Evolutionary conservation across 2,797 vertebrate species (phyloP).

Genomic region (Silurus aristotelis): DNA sequence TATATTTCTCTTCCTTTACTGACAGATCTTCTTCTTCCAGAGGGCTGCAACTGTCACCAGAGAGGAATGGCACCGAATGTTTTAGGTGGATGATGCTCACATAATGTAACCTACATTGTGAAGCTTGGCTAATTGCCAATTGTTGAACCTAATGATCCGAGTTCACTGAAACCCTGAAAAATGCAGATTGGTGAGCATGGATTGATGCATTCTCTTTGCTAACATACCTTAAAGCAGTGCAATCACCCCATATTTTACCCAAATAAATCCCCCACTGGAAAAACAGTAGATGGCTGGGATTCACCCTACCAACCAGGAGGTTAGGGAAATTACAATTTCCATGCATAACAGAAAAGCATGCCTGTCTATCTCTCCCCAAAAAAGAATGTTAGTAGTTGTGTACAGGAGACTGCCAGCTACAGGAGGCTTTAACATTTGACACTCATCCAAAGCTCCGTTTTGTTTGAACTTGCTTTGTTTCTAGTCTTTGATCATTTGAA

Average conservation of each 20-base stretch:
- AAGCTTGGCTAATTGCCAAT: conserved; percentile 15
- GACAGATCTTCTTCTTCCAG: not conserved
- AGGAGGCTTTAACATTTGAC: conserved; percentile 34
- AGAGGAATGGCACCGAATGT: conserved; percentile 17
- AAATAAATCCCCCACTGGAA: not conserved
- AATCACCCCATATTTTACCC: not conserved
- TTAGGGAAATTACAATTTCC: not conserved
- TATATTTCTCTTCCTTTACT: not conserved
- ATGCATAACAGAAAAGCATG: not conserved
- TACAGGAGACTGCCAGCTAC: not conserved
- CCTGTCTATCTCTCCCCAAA: not conserved
- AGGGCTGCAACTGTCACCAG: not conserved
- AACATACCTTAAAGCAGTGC: not conserved
- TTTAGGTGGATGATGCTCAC: conserved; percentile 4
- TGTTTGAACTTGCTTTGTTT: conserved; percentile 28
- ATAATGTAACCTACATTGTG: conserved; percentile 16
- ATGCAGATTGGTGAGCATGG: not conserved
- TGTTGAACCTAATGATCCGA: conserved; percentile 20
- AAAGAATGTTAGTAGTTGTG: not conserved
- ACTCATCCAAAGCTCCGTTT: conserved; percentile 14
- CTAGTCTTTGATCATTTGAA: conserved; percentile 21
- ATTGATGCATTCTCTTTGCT: not conserved
- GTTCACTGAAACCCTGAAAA: conserved; percentile 15
- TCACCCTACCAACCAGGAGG: not conserved
- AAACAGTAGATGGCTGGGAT: not conserved